A percentile compares a stretch with the other conserved stretches of the same genome.
Conservation (phyloP, 2,113 vertebrate genomes). For the Corydoras maculifer region DNA sequence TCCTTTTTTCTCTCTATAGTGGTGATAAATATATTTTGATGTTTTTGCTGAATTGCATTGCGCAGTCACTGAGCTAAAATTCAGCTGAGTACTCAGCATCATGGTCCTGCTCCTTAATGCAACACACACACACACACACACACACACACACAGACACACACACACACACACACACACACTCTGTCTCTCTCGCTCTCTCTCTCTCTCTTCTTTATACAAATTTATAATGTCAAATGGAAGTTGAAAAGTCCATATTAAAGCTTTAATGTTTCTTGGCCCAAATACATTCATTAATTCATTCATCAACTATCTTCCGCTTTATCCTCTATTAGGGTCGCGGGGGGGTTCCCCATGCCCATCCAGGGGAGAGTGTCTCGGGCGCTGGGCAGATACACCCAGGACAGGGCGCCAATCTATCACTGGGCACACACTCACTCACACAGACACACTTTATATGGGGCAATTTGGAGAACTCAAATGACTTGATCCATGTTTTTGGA, state of each 20-base stretch:
- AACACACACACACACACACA: neutral
- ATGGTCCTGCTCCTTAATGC: constrained; percentile 5
- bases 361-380: too few species aligned
- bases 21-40: constrained; percentile 38
- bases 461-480: too few species aligned
- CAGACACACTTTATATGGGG: too few species aligned
- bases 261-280: neutral
- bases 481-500: too few species aligned
- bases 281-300: too few species aligned
- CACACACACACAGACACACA: constrained; percentile 1
- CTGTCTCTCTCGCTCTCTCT: too few species aligned
- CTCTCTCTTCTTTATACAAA: neutral
- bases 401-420: too few species aligned
- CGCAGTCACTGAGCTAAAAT: constrained; percentile 18
- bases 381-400: too few species aligned
- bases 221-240: constrained; percentile 12
- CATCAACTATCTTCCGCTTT: too few species aligned
- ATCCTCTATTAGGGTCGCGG: too few species aligned
- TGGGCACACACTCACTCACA: too few species aligned
- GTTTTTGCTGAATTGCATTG: constrained; percentile 31
- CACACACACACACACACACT: neutral
- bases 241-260: neutral
- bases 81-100: constrained; percentile 36
- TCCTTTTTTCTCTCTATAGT: constrained; percentile 6
- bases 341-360: too few species aligned